Base-by-base conservation (phyloP, 64 coral and sea anemone species). In the Porites australiensis region DNA sequence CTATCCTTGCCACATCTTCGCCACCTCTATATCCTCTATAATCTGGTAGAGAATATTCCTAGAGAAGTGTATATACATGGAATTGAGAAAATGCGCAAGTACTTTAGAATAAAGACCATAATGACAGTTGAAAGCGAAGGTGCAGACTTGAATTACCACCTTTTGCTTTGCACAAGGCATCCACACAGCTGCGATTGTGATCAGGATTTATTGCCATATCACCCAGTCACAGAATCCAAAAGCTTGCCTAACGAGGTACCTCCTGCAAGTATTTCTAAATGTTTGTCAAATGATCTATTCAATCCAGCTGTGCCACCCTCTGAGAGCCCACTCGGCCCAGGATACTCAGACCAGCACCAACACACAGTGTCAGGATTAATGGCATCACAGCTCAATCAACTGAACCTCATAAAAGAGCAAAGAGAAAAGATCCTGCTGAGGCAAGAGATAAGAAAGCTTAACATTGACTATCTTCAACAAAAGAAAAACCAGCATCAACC, bases 31-130 rank as follows among this genome's bases (percentile, higher is more conserved):
- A 75, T 96, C 46, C 20, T 96, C 19, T 70, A 82, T 19, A 96
- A 96, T 61, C 88, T 92, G 52, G 74, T 96, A 52, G 92, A 94
- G 71, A 96, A 96, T 50, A 86, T 96, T 12, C 95, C 95, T 47
- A 94, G 49, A 75, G 92, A 96, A 0, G 27, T 94, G 44, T 94
- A 79, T 67, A 86, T 93, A 13, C 64, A 82, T 60, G 83, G 88
- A 5, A 60, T 96, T 37, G 45, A 43, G 3, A 53, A 50, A 46
- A 77, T 96, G 7, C 79, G 88, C 52, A 80, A 90, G 50, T 96
- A 90, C 49, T 96, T 91, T 75, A 21, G 66, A 85, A 20, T 94
- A 53, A 4, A 46, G 50, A n/a, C 79, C 3, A 77, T 63, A 15
- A 75, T 73, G 63, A 15, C 18, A 64, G 27, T 47, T 47, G 16